A percentile compares a stretch with the other conserved stretches of the same genome.
Evolutionary conservation across 2,113 vertebrate genomes (phyloP).

Genomic region (Pelecanoides urinatrix): DNA sequence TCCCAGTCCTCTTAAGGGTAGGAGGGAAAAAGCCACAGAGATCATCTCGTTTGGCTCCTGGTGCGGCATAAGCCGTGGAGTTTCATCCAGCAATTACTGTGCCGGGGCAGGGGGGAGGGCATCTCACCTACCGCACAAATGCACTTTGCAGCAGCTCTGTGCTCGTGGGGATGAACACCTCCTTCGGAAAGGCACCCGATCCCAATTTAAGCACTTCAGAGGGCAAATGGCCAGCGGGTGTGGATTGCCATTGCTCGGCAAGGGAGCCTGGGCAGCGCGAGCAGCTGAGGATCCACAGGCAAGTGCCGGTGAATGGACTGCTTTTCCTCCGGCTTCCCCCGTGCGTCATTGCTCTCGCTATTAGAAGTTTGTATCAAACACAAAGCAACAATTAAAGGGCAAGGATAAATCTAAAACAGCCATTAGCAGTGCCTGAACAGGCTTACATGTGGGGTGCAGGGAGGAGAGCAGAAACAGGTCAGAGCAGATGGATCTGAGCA

Average conservation of each 20-base stretch:
- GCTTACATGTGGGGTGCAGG: background rate
- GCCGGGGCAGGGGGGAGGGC: background rate
- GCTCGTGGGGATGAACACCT: background rate
- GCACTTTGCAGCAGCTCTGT: background rate
- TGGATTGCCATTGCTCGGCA: background rate
- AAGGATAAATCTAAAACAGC: background rate
- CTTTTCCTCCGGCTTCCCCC: background rate
- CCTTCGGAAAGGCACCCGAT: background rate
- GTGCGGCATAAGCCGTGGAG: background rate
- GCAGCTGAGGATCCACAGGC: background rate
- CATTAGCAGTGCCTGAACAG: background rate
- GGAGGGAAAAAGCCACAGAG: background rate
- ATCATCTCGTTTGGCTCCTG: background rate
- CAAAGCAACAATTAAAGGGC: background rate
- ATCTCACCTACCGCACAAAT: background rate
- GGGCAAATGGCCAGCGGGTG: background rate
- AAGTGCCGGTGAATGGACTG: background rate
- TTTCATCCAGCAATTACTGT: background rate
- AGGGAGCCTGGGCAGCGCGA: background rate
- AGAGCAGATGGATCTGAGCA: background rate
- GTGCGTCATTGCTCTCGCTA: background rate
- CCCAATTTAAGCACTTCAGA: background rate
- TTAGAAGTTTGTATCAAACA: background rate
- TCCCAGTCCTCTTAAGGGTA: background rate
- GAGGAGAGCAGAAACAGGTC: background rate